Evolutionary conservation across 1,140 invertebrate genomes (phyloP), one percentile per base, ranked within the genome.

Genomic region (Lethrus apterus): DNA sequence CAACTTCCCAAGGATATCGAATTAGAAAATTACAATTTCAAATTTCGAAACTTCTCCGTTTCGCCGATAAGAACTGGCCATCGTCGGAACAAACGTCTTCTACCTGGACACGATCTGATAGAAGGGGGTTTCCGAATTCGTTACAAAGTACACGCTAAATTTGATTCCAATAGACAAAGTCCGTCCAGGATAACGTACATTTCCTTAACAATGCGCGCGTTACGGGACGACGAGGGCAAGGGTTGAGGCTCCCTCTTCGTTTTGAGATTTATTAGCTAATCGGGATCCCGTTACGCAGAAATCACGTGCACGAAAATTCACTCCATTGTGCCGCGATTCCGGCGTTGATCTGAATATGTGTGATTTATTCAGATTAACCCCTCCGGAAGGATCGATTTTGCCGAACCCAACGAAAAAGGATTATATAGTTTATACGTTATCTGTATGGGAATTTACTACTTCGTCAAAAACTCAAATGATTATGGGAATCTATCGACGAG

Each of bases 141-240:
- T 44, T 53, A 49, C 47, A 46, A 40, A 11, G 21, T 15, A 31
- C 42, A 52, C 36, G 42, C 42, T 49, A 53, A 53, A 53, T 53
- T 49, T 48, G 47, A 49, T 49, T 46, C 44, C 46, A 49, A 53
- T 49, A 53, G 46, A 53, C 51, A 53, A 41, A 46, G 51, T 53
- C 47, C 51, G 38, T 45, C 46, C 36, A 48, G 46, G 47, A 53
- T 53, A 53, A 53, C 51, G 51, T 49, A n/a, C n/a, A 53, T 53
- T 53, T 53, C 51, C 47, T 53, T 53, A 53, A 53, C 51, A 53
- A 53, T 53, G 38, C 31, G 21, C 36, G 11, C n/a, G n/a, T n/a
- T n/a, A n/a, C n/a, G n/a, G n/a, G n/a, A n/a, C n/a, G n/a, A n/a
- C n/a, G 15, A 46, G 38, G 24, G 26, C 44, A 50, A 48, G 47